Evolutionary conservation across 2,888 invertebrate species (phyloP), one percentile per base, ranked within the genome.

Genomic region (Globia sparganii): DNA sequence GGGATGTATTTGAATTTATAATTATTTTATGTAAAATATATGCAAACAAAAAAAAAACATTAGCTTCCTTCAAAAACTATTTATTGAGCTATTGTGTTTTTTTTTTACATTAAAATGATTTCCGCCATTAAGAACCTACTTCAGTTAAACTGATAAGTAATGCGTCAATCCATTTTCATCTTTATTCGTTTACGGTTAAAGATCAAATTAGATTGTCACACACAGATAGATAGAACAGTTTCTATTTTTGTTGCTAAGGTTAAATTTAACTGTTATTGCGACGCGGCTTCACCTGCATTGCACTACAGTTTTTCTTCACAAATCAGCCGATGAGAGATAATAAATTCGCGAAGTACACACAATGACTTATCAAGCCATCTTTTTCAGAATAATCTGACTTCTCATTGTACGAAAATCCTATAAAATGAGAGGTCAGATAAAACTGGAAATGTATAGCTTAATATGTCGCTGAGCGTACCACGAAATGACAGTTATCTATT

Each of bases 211-310:
- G 46, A 34, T 72, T 75, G 53, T 25, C n/a, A n/a, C n/a, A n/a
- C n/a, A n/a, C 80, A 64, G 78, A 71, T 64, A 56, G 49, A 66
- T 62, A 46, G 49, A 13, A 67, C 59, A 83, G 84, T 83, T 75
- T 80, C 72, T 78, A 72, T 75, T 78, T 78, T 80, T 78, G 75
- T 86, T 82, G 68, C 74, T 82, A 75, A 84, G 72, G 70, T 78
- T 68, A 72, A 78, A 74, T 76, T 64, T 74, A 65, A 76, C 73
- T 70, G 34, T 62, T 40, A 74, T 18, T 64, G 74, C 37, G 37
- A 13, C 34, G 62, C 40, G 85, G 75, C 34, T 75, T 68, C 49
- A 49, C 73, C 58, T 61, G 61, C 61, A 34, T 9, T 43, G 34
- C 25, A 15, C 34, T 31, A 43, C 15, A 43, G 40, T 21, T 76